Conservation (phyloP, 2,113 vertebrate species). For the Ursus arctos region DNA sequence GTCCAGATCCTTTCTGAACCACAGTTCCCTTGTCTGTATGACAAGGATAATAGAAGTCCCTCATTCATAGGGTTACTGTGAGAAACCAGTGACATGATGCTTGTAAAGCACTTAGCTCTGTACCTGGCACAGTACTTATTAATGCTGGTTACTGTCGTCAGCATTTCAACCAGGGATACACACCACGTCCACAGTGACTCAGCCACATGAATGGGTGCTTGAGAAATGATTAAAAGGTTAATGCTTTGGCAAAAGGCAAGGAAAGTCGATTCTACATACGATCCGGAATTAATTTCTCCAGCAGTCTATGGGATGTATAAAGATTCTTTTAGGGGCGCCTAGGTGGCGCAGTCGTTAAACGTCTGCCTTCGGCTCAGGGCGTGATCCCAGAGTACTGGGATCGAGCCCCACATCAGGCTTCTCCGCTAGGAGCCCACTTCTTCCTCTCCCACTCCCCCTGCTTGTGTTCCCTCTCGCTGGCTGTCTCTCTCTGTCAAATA, state of each 20-base stretch:
- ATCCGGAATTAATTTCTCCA: background rate
- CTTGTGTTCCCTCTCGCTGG: no score
- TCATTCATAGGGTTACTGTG: background rate
- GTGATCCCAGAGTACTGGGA: no score
- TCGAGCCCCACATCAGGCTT: no score
- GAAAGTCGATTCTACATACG: background rate
- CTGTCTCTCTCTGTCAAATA: no score
- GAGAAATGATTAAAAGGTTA: constrained; percentile 21
- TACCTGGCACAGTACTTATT: background rate
- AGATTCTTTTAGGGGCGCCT: background rate
- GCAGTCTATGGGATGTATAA: background rate
- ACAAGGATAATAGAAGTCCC: background rate
- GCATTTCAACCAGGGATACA: background rate
- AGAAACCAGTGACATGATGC: background rate
- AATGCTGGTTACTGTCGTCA: background rate
- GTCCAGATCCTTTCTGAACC: background rate
- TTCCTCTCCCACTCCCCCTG: no score
- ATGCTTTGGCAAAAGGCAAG: background rate
- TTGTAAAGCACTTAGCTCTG: background rate
- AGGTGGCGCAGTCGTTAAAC: no score
- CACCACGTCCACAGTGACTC: background rate
- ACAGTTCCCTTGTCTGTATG: background rate
- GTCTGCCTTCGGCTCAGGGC: no score
- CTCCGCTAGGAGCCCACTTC: no score
- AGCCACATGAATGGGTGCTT: background rate